A percentile compares a stretch with the other conserved stretches of the same genome.
These are phyloP conservation scores for Plectropomus leopardus DNA, from an alignment of 2,113 vertebrate species.

Conservation along the genomic window DNA sequence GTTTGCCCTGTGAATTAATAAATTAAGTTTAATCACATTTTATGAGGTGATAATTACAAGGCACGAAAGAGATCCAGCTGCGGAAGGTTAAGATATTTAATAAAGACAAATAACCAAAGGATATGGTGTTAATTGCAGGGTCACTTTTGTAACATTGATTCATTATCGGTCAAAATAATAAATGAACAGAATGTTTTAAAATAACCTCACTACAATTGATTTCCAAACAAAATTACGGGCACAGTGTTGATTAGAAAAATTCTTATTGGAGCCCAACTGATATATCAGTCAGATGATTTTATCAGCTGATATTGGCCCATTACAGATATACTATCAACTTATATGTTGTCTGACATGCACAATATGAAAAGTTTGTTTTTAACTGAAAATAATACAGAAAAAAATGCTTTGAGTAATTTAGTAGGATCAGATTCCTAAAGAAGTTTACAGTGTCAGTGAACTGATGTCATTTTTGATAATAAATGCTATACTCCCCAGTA, in stretches of 20 bases:
- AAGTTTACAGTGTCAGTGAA: too few species aligned
- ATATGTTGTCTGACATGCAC: too few species aligned
- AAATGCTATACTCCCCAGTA: too few species aligned
- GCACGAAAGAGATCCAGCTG: constrained; percentile 85
- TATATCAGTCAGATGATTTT: too few species aligned
- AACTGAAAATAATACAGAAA: too few species aligned
- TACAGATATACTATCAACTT: too few species aligned
- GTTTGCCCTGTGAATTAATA: background rate
- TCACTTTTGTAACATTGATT: constrained; percentile 56
- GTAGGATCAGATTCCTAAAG: too few species aligned
- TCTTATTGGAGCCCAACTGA: too few species aligned
- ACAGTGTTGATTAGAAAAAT: background rate
- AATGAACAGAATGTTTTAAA: background rate
- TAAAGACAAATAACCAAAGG: constrained; percentile 84
- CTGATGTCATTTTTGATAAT: too few species aligned
- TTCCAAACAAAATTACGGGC: background rate
- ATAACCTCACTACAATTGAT: background rate
- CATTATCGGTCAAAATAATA: constrained; percentile 42
- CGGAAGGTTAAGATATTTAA: constrained; percentile 75
- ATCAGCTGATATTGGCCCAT: too few species aligned
- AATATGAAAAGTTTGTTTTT: too few species aligned
- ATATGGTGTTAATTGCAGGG: constrained; percentile 51
- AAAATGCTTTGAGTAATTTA: too few species aligned
- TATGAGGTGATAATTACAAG: constrained; percentile 93
- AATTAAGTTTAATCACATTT: constrained; percentile 57